These are phyloP conservation scores for Pseudomyrmex dendroicus DNA, from an alignment of 1,140 invertebrate species.

Conservation along the genomic window DNA sequence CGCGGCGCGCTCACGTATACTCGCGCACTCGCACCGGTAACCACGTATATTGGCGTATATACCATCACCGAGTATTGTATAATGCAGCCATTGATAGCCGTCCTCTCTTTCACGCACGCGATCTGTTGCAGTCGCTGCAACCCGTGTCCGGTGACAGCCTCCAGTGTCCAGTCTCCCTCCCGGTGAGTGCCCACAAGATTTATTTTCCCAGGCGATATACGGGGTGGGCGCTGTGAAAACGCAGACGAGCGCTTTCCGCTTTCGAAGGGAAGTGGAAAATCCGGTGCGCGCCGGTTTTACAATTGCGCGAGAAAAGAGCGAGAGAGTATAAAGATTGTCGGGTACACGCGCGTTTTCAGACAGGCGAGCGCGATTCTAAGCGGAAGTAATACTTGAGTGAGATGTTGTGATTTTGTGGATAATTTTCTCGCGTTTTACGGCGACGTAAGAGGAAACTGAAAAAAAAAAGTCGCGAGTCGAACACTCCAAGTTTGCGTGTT, in stretches of 20 bases:
- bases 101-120: slow-evolving; percentile 83
- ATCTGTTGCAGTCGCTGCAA: slow-evolving; percentile 83
- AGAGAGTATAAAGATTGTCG: slow-evolving; percentile 17
- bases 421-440: slow-evolving; percentile 4
- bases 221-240: slow-evolving; percentile 78
- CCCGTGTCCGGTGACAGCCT: slow-evolving; percentile 84
- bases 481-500: neutral
- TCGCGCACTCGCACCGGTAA: slow-evolving; percentile 36
- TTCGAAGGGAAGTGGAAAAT: neutral
- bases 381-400: slow-evolving; percentile 38
- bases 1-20: slow-evolving; percentile 57
- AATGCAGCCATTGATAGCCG: slow-evolving; percentile 84
- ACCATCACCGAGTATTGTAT: slow-evolving; percentile 76
- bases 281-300: neutral
- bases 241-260: slow-evolving; percentile 26
- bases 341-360: slow-evolving; percentile 19
- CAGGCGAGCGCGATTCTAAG: neutral
- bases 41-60: slow-evolving; percentile 36
- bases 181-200: slow-evolving; percentile 84
- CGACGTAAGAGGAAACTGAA: no score
- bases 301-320: neutral
- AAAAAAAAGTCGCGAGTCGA: neutral
- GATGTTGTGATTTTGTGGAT: slow-evolving; percentile 36
- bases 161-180: slow-evolving; percentile 84
- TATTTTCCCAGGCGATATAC: slow-evolving; percentile 83